Evolutionary conservation across 2,888 invertebrate genomes (phyloP).

Genomic region (Perithous albicinctus): DNA sequence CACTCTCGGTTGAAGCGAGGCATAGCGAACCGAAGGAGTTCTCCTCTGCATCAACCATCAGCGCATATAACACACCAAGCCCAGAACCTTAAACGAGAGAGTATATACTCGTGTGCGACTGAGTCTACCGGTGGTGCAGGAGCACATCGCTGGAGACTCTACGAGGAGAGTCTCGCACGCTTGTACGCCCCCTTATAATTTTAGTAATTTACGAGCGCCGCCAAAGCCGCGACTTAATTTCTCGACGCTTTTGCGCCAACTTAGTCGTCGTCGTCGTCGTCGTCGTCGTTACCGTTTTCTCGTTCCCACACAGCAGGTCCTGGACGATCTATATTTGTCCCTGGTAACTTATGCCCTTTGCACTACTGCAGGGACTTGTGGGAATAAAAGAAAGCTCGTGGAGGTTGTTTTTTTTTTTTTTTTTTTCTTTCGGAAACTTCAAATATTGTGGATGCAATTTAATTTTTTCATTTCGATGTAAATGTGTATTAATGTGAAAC

Average conservation of each 20-base stretch:
- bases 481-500: too few relatives aligned
- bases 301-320: background rate
- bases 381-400: too few relatives aligned
- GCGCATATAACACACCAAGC: too few relatives aligned
- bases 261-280: background rate
- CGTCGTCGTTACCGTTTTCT: too few relatives aligned
- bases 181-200: constrained; percentile 53
- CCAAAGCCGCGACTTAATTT: constrained; percentile 50
- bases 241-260: constrained; percentile 52
- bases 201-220: constrained; percentile 55
- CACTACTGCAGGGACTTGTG: background rate
- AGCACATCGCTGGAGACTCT: background rate
- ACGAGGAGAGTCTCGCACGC: constrained; percentile 17
- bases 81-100: too few relatives aligned
- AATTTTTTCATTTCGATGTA: background rate
- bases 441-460: background rate
- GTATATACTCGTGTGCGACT: too few relatives aligned
- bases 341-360: background rate
- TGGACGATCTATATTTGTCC: constrained; percentile 23
- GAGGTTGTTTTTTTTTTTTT: too few relatives aligned
- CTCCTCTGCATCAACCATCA: too few relatives aligned
- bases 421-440: too few relatives aligned
- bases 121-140: too few relatives aligned
- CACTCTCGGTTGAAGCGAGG: too few relatives aligned
- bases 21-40: too few relatives aligned